These are phyloP conservation scores for Acleris emargana DNA, from an alignment of 2,888 invertebrate species.

Conservation along the genomic window DNA sequence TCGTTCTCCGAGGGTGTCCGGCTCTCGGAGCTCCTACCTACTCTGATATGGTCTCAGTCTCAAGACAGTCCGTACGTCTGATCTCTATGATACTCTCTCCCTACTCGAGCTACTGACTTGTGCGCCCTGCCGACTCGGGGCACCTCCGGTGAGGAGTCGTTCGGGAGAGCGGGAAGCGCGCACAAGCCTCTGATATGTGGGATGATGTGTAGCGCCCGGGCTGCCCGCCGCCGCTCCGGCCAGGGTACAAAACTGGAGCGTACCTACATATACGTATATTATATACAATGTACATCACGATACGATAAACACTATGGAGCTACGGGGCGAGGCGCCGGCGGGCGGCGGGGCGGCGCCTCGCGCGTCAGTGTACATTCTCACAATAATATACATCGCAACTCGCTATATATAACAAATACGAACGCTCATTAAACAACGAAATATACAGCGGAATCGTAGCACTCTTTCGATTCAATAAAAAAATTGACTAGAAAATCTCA, in stretches of 20 bases:
- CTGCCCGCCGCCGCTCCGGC: slow-evolving; percentile 66
- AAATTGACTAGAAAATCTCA: slow-evolving; percentile 83
- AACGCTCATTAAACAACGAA: slow-evolving; percentile 75
- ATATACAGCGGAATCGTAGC: slow-evolving; percentile 81
- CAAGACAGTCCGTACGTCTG: slow-evolving; percentile 80
- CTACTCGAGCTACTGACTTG: slow-evolving; percentile 79
- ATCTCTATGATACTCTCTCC: slow-evolving; percentile 79
- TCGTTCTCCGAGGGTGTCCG: slow-evolving; percentile 78
- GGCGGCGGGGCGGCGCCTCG: slow-evolving; percentile 63
- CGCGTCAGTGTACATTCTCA: slow-evolving; percentile 78
- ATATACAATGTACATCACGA: slow-evolving; percentile 82
- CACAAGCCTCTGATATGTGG: slow-evolving; percentile 81
- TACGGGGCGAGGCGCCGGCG: slow-evolving; percentile 68
- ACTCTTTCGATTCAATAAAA: slow-evolving; percentile 77
- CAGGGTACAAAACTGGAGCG: slow-evolving; percentile 73
- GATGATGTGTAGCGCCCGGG: slow-evolving; percentile 76
- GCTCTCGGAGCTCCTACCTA: slow-evolving; percentile 59
- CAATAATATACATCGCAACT: slow-evolving; percentile 80
- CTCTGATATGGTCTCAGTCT: slow-evolving; percentile 83
- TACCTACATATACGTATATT: slow-evolving; percentile 74
- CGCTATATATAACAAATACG: slow-evolving; percentile 81
- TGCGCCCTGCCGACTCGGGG: slow-evolving; percentile 59
- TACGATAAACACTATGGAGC: slow-evolving; percentile 72
- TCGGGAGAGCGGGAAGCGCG: slow-evolving; percentile 58
- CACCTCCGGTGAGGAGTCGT: too few relatives aligned